phyloP scores from a whole-genome alignment of 2,888 invertebrate genomes.

The Trisateles emortualis region DNA sequence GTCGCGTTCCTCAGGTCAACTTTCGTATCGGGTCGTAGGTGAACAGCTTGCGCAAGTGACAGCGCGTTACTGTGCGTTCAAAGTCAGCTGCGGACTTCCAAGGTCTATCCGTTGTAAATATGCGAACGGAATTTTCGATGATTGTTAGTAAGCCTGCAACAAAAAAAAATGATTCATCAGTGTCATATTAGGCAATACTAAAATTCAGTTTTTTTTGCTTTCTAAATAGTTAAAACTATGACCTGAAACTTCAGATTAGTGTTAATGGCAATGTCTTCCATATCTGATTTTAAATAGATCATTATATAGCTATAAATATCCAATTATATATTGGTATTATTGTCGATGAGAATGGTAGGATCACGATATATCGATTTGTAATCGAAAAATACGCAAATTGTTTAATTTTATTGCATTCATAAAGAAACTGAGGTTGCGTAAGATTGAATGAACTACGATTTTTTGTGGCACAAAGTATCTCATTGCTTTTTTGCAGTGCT shows the following conservation, averaged over 20 bases:
- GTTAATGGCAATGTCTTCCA: conserved; percentile 13
- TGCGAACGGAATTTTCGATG: conserved; percentile 59
- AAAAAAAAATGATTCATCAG: conserved; percentile 49
- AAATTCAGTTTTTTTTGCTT: conserved; percentile 16
- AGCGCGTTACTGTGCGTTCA: conserved; percentile 50
- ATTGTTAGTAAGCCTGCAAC: conserved; percentile 74
- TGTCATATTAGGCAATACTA: conserved; percentile 36
- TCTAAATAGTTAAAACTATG: conserved; percentile 8
- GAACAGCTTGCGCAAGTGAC: conserved; percentile 58
- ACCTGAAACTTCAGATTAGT: conserved; percentile 12
- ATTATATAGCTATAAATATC: conserved; percentile 31
- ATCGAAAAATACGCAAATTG: conserved; percentile 36
- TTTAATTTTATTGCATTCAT: conserved; percentile 33
- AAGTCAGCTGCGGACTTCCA: conserved; percentile 58
- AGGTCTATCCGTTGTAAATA: conserved; percentile 55
- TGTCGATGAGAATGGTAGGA: conserved; percentile 26
- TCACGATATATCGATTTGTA: conserved; percentile 45
- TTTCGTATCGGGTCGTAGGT: conserved; percentile 50
- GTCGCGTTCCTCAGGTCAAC: conserved; percentile 36
- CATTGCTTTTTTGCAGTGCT: conserved; percentile 46
- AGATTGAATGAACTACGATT: conserved; percentile 16
- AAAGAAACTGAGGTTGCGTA: conserved; percentile 41
- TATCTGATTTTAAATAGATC: conserved; percentile 25
- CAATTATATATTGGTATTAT: conserved; percentile 15
- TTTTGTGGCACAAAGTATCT: conserved; percentile 34